These are phyloP conservation scores for Mythimna lalbum DNA, from an alignment of 2,888 invertebrate genomes.

Conservation along the genomic window DNA sequence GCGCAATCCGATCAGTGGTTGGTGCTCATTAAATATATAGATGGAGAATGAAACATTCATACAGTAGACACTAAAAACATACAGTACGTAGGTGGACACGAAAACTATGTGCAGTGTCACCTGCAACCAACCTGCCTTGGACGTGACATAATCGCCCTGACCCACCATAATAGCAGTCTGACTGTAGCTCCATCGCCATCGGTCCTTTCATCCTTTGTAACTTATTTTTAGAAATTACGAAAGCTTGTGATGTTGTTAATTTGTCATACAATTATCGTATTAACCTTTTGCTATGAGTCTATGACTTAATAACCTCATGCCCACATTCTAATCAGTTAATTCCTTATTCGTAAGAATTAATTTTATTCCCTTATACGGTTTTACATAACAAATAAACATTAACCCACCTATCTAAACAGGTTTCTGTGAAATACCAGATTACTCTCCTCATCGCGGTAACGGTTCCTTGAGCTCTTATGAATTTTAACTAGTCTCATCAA, in stretches of 20 bases:
- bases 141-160: slow-evolving; percentile 29
- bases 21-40: not conserved
- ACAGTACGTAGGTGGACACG: slow-evolving; percentile 18
- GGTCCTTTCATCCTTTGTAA: slow-evolving; percentile 16
- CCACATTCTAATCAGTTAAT: slow-evolving; percentile 13
- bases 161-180: slow-evolving; percentile 1
- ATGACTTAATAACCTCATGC: not conserved
- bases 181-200: not conserved
- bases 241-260: not conserved
- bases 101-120: slow-evolving; percentile 15
- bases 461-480: slow-evolving; percentile 67
- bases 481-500: slow-evolving; percentile 70
- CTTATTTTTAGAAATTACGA: slow-evolving; percentile 17
- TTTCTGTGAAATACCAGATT: slow-evolving; percentile 68
- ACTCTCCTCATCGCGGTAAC: slow-evolving; percentile 64
- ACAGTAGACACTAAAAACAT: slow-evolving; percentile 8
- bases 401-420: slow-evolving; percentile 63
- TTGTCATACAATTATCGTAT: not conserved
- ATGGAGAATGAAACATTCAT: slow-evolving; percentile 9
- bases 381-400: slow-evolving; percentile 55
- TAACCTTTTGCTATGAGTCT: not conserved
- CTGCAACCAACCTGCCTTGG: slow-evolving; percentile 45
- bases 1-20: no score
- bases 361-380: slow-evolving; percentile 51
- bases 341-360: slow-evolving; percentile 26